Percentiles rank a stretch among this genome's conserved stretches.
Conservation (phyloP, 2,888 invertebrate species). For the Gymnoscelis rufifasciata region DNA sequence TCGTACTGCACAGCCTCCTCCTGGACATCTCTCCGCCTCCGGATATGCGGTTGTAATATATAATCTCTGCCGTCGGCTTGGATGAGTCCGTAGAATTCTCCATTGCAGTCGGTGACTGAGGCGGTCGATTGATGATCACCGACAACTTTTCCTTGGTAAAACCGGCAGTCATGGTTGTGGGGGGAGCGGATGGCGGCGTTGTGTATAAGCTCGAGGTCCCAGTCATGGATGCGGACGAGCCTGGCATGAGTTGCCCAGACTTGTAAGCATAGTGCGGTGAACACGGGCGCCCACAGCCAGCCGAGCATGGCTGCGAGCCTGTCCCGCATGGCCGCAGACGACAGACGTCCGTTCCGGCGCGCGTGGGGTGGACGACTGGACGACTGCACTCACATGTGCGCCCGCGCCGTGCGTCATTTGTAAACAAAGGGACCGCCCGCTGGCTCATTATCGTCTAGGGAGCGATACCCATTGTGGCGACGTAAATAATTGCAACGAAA, state of each 20-base stretch:
- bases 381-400: slow-evolving; percentile 58
- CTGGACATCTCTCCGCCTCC: slow-evolving; percentile 58
- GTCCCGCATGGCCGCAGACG: slow-evolving; percentile 71
- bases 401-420: slow-evolving; percentile 70
- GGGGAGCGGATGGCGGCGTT: slow-evolving; percentile 68
- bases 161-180: slow-evolving; percentile 63
- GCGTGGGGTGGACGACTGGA: slow-evolving; percentile 77
- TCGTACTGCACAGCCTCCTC: slow-evolving; percentile 58
- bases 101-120: slow-evolving; percentile 75
- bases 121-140: slow-evolving; percentile 63
- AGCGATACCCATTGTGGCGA: slow-evolving; percentile 36
- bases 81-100: slow-evolving; percentile 74
- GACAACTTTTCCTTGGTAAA: slow-evolving; percentile 62
- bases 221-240: slow-evolving; percentile 60
- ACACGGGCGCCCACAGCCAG: slow-evolving; percentile 63
- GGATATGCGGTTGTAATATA: slow-evolving; percentile 74
- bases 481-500: slow-evolving; percentile 20
- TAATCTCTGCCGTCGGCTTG: slow-evolving; percentile 66
- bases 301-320: slow-evolving; percentile 45
- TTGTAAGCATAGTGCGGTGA: slow-evolving; percentile 45
- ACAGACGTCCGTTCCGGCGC: slow-evolving; percentile 72
- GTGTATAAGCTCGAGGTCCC: slow-evolving; percentile 63
- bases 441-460: slow-evolving; percentile 56
- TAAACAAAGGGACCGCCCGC: slow-evolving; percentile 73
- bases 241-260: slow-evolving; percentile 47